Evolutionary conservation across 2,888 invertebrate genomes (phyloP).

Genomic region (Drosophila lutescens): DNA sequence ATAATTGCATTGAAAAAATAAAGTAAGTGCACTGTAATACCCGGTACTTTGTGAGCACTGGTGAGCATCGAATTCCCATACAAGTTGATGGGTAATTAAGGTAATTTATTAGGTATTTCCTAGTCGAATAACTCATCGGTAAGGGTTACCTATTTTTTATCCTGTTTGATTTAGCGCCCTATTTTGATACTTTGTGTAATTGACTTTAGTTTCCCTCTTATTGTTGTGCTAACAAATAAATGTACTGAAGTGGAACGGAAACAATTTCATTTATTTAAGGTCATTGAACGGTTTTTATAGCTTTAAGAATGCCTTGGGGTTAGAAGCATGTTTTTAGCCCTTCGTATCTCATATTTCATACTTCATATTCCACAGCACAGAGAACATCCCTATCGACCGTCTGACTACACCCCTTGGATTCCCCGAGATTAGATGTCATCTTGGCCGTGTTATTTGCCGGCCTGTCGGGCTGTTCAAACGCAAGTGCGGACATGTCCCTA

Average conservation of each 20-base stretch:
- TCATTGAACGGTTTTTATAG: background rate
- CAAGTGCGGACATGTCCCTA: background rate
- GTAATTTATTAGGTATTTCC: background rate
- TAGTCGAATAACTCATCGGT: no score
- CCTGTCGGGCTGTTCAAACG: slow-evolving; percentile 1
- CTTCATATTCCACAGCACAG: background rate
- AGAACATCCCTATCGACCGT: background rate
- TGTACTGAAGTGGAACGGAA: no score
- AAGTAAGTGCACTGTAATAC: background rate
- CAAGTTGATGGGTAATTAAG: background rate
- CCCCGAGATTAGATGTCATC: slow-evolving; percentile 41
- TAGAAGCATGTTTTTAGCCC: background rate
- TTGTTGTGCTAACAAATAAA: background rate
- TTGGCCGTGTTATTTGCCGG: slow-evolving; percentile 26
- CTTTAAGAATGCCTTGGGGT: background rate
- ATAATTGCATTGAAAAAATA: background rate
- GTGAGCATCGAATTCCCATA: background rate
- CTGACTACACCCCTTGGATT: slow-evolving; percentile 3
- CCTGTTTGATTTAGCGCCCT: background rate
- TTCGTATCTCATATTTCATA: background rate
- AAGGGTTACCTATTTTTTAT: background rate
- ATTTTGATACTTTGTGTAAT: background rate
- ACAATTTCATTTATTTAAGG: background rate
- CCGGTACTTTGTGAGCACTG: background rate
- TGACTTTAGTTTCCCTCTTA: background rate